Percentiles rank a stretch among this genome's conserved stretches.
phyloP scores from a whole-genome alignment of 2,888 invertebrate genomes.

The Pecten maximus region DNA sequence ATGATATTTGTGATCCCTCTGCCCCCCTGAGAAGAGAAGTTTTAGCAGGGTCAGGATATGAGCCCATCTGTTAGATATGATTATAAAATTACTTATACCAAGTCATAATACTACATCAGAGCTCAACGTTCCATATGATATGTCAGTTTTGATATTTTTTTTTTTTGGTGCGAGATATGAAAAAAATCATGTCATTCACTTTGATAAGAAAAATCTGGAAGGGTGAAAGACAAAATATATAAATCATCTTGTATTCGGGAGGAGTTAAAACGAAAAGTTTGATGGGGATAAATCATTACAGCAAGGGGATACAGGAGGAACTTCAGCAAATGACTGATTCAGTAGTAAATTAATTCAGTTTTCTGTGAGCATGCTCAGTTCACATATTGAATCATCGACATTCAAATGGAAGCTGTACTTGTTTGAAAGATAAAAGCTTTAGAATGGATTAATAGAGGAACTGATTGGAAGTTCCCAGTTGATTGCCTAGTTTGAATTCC shows the following conservation, averaged over 20 bases:
- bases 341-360: background rate
- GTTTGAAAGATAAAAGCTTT: background rate
- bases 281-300: background rate
- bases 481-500: background rate
- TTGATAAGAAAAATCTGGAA: slow-evolving; percentile 25
- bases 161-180: background rate
- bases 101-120: background rate
- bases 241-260: background rate
- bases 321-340: background rate
- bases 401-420: background rate
- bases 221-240: background rate
- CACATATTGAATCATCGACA: background rate
- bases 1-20: background rate
- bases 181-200: background rate
- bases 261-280: background rate
- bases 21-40: background rate
- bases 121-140: background rate
- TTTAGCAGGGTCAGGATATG: background rate
- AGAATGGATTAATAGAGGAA: background rate
- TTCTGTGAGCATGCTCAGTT: background rate
- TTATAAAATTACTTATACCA: background rate
- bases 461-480: background rate
- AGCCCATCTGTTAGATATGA: background rate
- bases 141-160: background rate
- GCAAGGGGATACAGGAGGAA: background rate